These are phyloP conservation scores for Metallyticus violacea DNA, from an alignment of 2,888 invertebrate genomes.

Conservation along the genomic window DNA sequence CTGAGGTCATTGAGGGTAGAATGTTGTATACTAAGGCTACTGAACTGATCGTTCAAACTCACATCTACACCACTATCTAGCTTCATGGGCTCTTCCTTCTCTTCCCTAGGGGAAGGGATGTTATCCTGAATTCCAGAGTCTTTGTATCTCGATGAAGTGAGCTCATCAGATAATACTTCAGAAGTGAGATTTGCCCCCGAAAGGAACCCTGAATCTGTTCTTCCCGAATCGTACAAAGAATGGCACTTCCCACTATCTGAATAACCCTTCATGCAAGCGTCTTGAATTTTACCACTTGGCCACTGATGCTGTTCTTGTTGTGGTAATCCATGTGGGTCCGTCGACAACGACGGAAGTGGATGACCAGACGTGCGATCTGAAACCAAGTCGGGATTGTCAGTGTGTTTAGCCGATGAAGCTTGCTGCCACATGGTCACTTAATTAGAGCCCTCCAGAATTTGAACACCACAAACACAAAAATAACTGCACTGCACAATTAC, in stretches of 20 bases:
- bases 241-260: conserved; percentile 23
- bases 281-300: conserved; percentile 7
- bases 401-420: conserved; percentile 16
- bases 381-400: conserved; percentile 32
- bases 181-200: conserved; percentile 48
- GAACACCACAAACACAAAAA: neutral
- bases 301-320: conserved; percentile 13
- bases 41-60: conserved; percentile 60
- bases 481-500: neutral
- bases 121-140: conserved; percentile 36
- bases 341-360: conserved; percentile 2
- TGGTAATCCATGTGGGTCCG: conserved; percentile 26
- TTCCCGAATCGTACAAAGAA: conserved; percentile 38
- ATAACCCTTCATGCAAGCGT: conserved; percentile 28
- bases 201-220: conserved; percentile 50
- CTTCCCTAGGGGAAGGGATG: conserved; percentile 20
- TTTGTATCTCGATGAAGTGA: conserved; percentile 29
- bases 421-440: conserved; percentile 29
- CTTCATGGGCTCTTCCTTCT: conserved; percentile 47
- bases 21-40: conserved; percentile 52
- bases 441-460: neutral
- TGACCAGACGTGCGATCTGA: conserved; percentile 29
- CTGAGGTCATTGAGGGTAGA: conserved; percentile 34
- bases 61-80: conserved; percentile 66
- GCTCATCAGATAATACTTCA: conserved; percentile 35